These are phyloP conservation scores for Coremacera marginata DNA, from an alignment of 2,888 invertebrate species.

Conservation along the genomic window DNA sequence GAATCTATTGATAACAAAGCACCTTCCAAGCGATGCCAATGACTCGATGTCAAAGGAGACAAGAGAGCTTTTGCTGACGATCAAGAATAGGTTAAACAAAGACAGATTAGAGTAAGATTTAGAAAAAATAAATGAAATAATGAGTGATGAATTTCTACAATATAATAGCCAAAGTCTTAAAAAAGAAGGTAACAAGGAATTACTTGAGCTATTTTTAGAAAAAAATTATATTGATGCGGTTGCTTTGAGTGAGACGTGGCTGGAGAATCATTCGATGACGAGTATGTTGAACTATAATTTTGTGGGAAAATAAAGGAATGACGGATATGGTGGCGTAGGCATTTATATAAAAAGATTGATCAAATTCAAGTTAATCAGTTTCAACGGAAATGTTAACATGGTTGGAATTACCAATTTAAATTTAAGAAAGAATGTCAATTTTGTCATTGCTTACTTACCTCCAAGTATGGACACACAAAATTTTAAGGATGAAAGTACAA, in stretches of 20 bases:
- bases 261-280: constrained; percentile 13
- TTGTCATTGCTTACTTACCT: constrained; percentile 22
- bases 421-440: constrained; percentile 29
- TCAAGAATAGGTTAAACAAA: too few species aligned
- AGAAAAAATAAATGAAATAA: background rate
- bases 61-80: too few species aligned
- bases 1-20: too few species aligned
- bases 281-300: constrained; percentile 35
- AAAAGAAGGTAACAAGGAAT: constrained; percentile 19
- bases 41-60: too few species aligned
- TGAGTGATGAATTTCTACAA: constrained; percentile 21
- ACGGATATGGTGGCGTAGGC: constrained; percentile 34
- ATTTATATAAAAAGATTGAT: constrained; percentile 34
- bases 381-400: background rate
- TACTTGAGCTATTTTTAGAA: constrained; percentile 21
- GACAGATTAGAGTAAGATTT: background rate
- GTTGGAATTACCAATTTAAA: constrained; percentile 27
- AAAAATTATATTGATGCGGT: constrained; percentile 35
- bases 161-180: constrained; percentile 38
- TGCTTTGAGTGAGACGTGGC: constrained; percentile 27
- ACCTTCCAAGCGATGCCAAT: too few species aligned
- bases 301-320: background rate
- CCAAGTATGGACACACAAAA: background rate
- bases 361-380: constrained; percentile 22
- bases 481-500: background rate